Base-by-base conservation (phyloP, 2,113 vertebrate species). In the Typhlomys cinereus region DNA sequence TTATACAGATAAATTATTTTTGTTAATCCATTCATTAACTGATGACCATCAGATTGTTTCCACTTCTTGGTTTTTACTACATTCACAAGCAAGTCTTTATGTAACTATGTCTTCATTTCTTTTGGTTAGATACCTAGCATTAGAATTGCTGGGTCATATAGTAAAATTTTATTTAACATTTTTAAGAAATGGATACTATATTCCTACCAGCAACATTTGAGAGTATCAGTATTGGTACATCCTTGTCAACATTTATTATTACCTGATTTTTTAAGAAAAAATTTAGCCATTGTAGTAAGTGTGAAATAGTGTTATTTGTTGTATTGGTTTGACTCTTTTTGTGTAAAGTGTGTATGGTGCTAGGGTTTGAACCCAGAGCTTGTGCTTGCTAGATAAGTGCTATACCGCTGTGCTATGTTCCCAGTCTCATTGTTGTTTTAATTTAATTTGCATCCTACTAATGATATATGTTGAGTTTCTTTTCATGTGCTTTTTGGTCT, bases 81-180 rank as follows among this genome's bases (percentile, higher is more conserved):
- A 82, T 79, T 87, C 44, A 80, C 4, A 79, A 79, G n/a, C 54
- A 59, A 59, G 36, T 59, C n/a, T 67, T 18, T 67, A n/a, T 67
- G 20, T n/a, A 67, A 13, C 17, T n/a, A 70, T 27, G 4, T 27
- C 75, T 90, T 87, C 12, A 12, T 90, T 95, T 88, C 50, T 78
- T 50, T 73, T 87, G 57, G 27, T 36, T 52, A 41, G 71, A 27
- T 84, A n/a, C 8, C 8, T 54, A 54, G 66, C 44, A 93, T 14
- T 90, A 41, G 64, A 94, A 84, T 41, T 90, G 9, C 36, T 78
- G 44, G 39, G 29, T 89, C 70, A 85, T 11, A 46, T 75, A 48
- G 27, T 89, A 80, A 48, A 74, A 85, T 89, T 75, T 52, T 85
- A 29, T 81, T 89, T 89, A 89, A 67, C 15, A 86, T 86, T 90